Base-by-base conservation (phyloP, 2,797 vertebrate genomes). In the Sebastes hopkinsi region DNA sequence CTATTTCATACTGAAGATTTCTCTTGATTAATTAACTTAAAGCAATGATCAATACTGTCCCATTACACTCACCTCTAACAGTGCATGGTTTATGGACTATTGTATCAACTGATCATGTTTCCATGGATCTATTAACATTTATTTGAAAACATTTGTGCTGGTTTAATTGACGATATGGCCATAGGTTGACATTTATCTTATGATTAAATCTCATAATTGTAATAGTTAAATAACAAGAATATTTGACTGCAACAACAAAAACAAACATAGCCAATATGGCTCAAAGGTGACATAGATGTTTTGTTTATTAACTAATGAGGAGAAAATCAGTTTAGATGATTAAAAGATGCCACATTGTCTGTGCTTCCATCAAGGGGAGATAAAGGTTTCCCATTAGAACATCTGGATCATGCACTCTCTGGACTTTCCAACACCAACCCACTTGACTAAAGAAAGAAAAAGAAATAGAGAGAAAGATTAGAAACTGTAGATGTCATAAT, bases 371-470 rank as follows among this genome's bases (percentile, higher is more conserved):
- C 73, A 60, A 60, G 64, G 36, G 36, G 36, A 38, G 36, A 38
- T 38, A 13, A 38, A 38, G 27, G 11, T 38, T 69, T 81, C 50
- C 77, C 29, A 71, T 80, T 95, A 99, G 80, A 99, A 99, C 91
- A 99, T 97, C 95, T 99, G 98, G 95, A 99, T 99, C 97, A 99
- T 99, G 1, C 97, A 99, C 88, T 99, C 99, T 92, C 99, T 97
- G 88, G 98, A 98, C 88, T 99, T 99, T 89, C 99, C 99, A 73
- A 99, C 98, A 16, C 99, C 98, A 0, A 99, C 97, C 99, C 99
- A 99, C 92, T 99, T 99, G 87, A 99, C 99, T 99, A 93, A 42
- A 81, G 20, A 75, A 66, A 88, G 61, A 82, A 3, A 82, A 16
- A 82, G 6, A 71, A 34, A 75, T 0, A 82, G 36, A 89, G 3